A percentile compares a stretch with the other conserved stretches of the same genome.
Evolutionary conservation across 1,140 invertebrate species (phyloP).

Genomic region (Eufriesea mexicana): DNA sequence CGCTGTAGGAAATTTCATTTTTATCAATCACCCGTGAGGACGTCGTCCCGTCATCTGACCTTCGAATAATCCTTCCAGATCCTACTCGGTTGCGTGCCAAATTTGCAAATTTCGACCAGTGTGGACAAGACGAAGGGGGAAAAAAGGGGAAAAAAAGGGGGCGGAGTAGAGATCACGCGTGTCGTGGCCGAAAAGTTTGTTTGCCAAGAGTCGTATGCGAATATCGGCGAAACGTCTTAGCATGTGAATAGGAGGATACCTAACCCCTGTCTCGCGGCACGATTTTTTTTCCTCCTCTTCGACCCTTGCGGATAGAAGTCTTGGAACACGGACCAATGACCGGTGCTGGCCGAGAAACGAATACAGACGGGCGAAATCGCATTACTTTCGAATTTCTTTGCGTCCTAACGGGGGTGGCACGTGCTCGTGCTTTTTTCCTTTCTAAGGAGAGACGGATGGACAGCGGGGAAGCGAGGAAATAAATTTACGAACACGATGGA

Average conservation of each 20-base stretch:
- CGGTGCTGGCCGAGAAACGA: conserved; percentile 5
- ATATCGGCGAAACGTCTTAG: conserved; percentile 54
- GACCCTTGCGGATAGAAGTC: conserved; percentile 16
- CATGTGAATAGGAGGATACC: conserved; percentile 58
- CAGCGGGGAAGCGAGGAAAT: conserved; percentile 65
- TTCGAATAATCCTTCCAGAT: background rate
- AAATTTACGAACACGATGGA: conserved; percentile 75
- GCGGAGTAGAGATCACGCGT: background rate
- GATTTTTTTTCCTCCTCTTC: background rate
- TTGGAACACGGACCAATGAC: conserved; percentile 45
- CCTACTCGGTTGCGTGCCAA: background rate
- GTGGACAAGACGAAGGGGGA: background rate
- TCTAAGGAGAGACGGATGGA: conserved; percentile 26
- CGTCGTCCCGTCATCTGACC: background rate
- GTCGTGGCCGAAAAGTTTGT: conserved; percentile 24
- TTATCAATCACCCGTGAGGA: background rate
- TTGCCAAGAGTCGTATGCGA: conserved; percentile 27
- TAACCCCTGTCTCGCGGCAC: background rate
- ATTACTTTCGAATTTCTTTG: conserved; percentile 70
- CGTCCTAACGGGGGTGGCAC: conserved; percentile 58
- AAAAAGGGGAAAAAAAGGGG: background rate
- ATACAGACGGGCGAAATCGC: conserved; percentile 50
- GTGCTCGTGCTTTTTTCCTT: conserved; percentile 53
- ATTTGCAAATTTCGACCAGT: background rate
- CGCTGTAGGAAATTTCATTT: background rate